These are phyloP conservation scores for Ommatoiulus sabulosus DNA, from an alignment of 2,888 invertebrate genomes.

Conservation along the genomic window DNA sequence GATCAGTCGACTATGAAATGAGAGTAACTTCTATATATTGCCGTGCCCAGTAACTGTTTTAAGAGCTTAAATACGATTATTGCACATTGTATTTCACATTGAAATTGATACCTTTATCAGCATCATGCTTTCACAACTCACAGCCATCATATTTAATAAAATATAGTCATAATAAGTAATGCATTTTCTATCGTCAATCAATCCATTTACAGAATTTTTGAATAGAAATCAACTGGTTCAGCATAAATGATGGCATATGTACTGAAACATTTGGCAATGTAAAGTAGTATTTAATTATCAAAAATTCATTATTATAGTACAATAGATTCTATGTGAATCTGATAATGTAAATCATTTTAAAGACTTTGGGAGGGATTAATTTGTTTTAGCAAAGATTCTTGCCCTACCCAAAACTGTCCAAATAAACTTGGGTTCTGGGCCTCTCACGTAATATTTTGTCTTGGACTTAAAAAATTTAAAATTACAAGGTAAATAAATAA, in stretches of 20 bases:
- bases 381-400: too few species aligned
- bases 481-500: too few species aligned
- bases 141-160: conserved; percentile 16
- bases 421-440: too few species aligned
- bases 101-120: conserved; percentile 4
- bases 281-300: too few species aligned
- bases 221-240: background rate
- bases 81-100: conserved; percentile 34
- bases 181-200: background rate
- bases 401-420: too few species aligned
- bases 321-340: too few species aligned
- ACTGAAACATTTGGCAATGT: too few species aligned
- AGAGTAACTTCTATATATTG: background rate
- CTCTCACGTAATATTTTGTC: too few species aligned
- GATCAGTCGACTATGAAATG: background rate
- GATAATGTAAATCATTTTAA: too few species aligned
- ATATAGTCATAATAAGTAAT: background rate
- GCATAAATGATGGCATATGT: background rate
- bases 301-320: too few species aligned
- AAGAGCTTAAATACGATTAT: background rate
- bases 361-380: too few species aligned
- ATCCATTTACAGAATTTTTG: background rate
- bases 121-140: conserved; percentile 9
- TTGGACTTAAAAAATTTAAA: too few species aligned
- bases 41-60: background rate